Conservation (phyloP, 2,888 invertebrate genomes). For the Melanostoma scalare region DNA sequence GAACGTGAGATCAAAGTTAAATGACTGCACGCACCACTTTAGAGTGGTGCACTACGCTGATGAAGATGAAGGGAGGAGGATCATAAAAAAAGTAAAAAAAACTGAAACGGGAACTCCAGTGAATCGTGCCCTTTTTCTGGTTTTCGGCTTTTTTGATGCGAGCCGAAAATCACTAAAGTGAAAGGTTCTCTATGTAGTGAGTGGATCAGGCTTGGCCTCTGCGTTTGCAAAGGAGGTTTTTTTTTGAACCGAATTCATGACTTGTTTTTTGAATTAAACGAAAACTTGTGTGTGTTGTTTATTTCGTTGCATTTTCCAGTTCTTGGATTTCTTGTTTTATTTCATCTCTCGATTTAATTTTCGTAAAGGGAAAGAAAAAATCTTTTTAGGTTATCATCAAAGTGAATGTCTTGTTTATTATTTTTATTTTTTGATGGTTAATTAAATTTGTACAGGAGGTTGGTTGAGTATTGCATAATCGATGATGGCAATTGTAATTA, state of each 20-base stretch:
- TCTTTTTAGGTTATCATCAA: conserved; percentile 31
- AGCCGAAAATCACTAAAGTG: conserved; percentile 62
- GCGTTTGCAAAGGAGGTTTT: conserved; percentile 40
- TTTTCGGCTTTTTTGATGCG: conserved; percentile 40
- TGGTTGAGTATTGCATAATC: conserved; percentile 16
- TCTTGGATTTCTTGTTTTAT: conserved; percentile 25
- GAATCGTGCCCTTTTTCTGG: conserved; percentile 43
- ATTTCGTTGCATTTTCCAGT: conserved; percentile 12
- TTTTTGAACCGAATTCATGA: conserved; percentile 30
- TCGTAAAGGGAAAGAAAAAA: conserved; percentile 7
- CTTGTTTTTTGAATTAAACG: conserved; percentile 51
- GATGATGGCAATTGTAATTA: not conserved
- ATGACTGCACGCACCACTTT: conserved; percentile 65
- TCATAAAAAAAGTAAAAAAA: conserved; percentile 1
- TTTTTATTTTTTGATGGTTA: conserved; percentile 29
- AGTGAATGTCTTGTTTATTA: conserved; percentile 44
- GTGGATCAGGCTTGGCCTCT: not conserved
- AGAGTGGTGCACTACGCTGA: conserved; percentile 27
- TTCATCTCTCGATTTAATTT: not conserved
- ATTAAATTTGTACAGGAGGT: conserved; percentile 11
- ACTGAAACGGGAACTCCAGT: conserved; percentile 39
- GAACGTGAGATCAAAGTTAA: conserved; percentile 69
- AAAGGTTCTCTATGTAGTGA: conserved; percentile 59
- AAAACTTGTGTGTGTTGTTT: conserved; percentile 6
- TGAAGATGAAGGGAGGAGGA: conserved; percentile 9